Evolutionary conservation across 2,888 invertebrate genomes (phyloP).

Genomic region (Cosmorhoe ocellata): DNA sequence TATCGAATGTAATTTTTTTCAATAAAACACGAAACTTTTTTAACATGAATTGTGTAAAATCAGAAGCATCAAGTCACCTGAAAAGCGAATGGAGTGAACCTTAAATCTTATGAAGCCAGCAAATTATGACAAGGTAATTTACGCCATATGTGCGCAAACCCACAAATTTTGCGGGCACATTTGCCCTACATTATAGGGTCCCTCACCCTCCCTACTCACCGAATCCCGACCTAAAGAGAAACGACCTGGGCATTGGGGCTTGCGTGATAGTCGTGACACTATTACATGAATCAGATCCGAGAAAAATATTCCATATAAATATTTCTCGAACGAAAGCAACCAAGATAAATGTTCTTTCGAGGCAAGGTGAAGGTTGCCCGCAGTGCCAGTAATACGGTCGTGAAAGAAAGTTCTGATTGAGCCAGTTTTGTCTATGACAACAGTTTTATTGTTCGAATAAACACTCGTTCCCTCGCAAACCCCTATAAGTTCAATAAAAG

Average conservation of each 20-base stretch:
- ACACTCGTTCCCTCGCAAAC: conserved; percentile 51
- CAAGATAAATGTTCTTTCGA: conserved; percentile 23
- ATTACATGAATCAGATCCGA: conserved; percentile 41
- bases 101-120: not conserved
- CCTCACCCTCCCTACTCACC: conserved; percentile 1
- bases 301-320: conserved; percentile 21
- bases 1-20: too few relatives aligned
- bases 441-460: conserved; percentile 64
- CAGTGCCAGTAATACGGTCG: conserved; percentile 12
- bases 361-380: conserved; percentile 28
- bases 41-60: too few relatives aligned
- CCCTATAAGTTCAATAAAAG: conserved; percentile 29
- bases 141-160: conserved; percentile 2
- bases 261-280: conserved; percentile 40
- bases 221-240: conserved; percentile 11
- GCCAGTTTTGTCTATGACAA: conserved; percentile 51
- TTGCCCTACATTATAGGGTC: conserved; percentile 15
- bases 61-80: not conserved
- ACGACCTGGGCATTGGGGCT: conserved; percentile 8
- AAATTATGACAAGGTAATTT: conserved; percentile 3
- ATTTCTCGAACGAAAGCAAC: conserved; percentile 22
- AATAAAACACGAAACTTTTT: too few relatives aligned
- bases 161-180: conserved; percentile 12
- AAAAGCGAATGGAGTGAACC: not conserved
- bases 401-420: conserved; percentile 27